Percentiles rank a stretch among this genome's conserved stretches.
phyloP scores from a whole-genome alignment of 2,113 vertebrate species.

The Erinaceus europaeus region DNA sequence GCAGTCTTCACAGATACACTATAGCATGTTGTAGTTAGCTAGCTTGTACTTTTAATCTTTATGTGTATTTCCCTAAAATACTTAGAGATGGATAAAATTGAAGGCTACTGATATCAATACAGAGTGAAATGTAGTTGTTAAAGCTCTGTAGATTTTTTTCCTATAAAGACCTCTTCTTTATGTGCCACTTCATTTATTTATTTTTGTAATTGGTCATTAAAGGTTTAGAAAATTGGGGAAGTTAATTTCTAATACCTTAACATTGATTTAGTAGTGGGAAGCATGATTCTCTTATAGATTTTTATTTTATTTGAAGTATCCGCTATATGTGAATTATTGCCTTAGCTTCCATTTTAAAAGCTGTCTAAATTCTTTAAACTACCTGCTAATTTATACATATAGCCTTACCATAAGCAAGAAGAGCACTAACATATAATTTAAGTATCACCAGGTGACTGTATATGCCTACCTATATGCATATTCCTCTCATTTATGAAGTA shows the following conservation, averaged over 20 bases:
- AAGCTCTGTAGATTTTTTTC: background rate
- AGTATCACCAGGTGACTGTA: background rate
- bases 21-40: background rate
- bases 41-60: background rate
- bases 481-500: background rate
- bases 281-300: background rate
- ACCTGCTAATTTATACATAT: background rate
- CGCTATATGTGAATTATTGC: background rate
- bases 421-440: background rate
- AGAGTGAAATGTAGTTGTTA: constrained; percentile 2
- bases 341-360: background rate
- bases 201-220: constrained; percentile 20
- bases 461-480: background rate
- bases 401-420: constrained; percentile 33
- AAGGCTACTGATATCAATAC: background rate
- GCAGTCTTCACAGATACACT: background rate
- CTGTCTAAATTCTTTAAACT: constrained; percentile 20
- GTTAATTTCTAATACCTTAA: constrained; percentile 21
- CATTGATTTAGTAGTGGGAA: background rate
- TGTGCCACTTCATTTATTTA: constrained; percentile 23
- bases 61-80: background rate
- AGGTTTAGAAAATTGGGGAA: background rate
- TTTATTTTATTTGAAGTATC: background rate
- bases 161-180: background rate
- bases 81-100: background rate